Percentiles rank a stretch among this genome's conserved stretches.
phyloP scores from a whole-genome alignment of 2,113 vertebrate species.

The Salvelinus fontinalis region DNA sequence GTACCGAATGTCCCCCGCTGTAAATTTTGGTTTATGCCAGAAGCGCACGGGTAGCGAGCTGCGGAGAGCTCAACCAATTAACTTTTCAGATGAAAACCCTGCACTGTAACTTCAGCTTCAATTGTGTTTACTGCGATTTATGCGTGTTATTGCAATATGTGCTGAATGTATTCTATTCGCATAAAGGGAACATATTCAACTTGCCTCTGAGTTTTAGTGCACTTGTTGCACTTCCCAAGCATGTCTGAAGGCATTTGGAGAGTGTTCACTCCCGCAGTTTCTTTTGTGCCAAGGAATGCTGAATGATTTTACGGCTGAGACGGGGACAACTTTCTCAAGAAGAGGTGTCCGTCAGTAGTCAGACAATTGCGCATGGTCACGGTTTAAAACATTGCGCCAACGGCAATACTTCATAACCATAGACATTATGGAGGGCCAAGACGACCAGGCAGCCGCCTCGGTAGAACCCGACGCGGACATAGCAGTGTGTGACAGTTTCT shows the following conservation, averaged over 20 bases:
- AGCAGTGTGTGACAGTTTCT: too few relatives aligned
- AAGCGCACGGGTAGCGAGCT: slow-evolving; percentile 13
- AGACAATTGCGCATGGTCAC: slow-evolving; percentile 27
- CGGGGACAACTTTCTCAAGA: slow-evolving; percentile 47
- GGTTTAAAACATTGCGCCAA: slow-evolving; percentile 27
- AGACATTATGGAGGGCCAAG: slow-evolving; percentile 72
- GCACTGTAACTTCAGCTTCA: slow-evolving; percentile 3
- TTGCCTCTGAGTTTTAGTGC: background rate
- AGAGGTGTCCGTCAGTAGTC: slow-evolving; percentile 33
- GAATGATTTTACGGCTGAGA: slow-evolving; percentile 34
- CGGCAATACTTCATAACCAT: background rate
- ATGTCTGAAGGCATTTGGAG: slow-evolving; percentile 36
- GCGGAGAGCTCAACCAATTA: slow-evolving; percentile 27
- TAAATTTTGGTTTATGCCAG: slow-evolving; percentile 39
- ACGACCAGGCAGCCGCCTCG: slow-evolving; percentile 62
- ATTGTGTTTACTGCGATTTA: too few relatives aligned
- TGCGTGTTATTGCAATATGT: background rate
- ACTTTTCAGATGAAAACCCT: slow-evolving; percentile 38
- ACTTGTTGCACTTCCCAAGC: slow-evolving; percentile 10
- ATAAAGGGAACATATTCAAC: background rate
- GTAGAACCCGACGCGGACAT: too few relatives aligned
- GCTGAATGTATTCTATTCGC: background rate
- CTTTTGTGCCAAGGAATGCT: slow-evolving; percentile 42
- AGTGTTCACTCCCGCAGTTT: slow-evolving; percentile 12
- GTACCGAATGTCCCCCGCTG: background rate